Evolutionary conservation across 2,113 vertebrate species (phyloP).

Genomic region (Mirza zaza): DNA sequence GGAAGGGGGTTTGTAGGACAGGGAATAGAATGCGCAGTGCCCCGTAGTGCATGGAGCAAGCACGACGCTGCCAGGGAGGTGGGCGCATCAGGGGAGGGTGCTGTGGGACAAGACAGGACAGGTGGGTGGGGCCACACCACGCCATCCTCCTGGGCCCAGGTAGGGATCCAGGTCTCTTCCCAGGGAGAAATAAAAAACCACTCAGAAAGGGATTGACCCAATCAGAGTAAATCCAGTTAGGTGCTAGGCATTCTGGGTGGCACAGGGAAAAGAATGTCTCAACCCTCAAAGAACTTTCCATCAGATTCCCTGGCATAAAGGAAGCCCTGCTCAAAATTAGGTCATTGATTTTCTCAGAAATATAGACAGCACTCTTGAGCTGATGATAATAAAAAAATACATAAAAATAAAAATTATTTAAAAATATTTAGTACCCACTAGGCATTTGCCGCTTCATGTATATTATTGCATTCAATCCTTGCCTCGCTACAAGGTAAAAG

Average conservation of each 20-base stretch:
- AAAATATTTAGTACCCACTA: not conserved
- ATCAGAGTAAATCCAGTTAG: not conserved
- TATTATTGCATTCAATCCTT: not conserved
- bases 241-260: not conserved
- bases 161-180: not conserved
- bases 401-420: not conserved
- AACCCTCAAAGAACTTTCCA: not conserved
- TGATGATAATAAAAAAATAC: not conserved
- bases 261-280: not conserved
- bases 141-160: not conserved
- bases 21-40: not conserved
- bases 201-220: not conserved
- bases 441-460: not conserved
- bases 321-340: not conserved
- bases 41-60: not conserved
- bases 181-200: not conserved
- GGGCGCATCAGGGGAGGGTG: not conserved
- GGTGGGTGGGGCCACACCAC: accelerated
- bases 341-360: not conserved
- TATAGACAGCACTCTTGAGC: not conserved
- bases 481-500: not conserved
- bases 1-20: not conserved
- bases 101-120: not conserved
- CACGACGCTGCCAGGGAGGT: not conserved
- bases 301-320: not conserved